phyloP scores from a whole-genome alignment of 1,140 invertebrate genomes.

The Conopomorpha cramerella region DNA sequence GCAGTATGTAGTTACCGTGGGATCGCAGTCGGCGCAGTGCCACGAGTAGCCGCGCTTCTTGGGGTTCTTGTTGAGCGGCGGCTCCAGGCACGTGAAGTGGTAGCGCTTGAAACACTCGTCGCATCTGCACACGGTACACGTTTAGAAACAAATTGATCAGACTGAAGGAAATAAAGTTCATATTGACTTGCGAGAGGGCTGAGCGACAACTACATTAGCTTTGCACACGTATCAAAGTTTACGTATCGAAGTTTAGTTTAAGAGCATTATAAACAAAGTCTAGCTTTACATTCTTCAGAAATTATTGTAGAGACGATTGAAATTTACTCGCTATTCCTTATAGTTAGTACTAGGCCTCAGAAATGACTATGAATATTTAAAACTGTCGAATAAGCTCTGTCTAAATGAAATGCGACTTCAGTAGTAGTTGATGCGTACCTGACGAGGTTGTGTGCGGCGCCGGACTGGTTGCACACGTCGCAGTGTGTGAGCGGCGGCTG shows the following conservation, averaged over 20 bases:
- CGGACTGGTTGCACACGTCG: slow-evolving; percentile 67
- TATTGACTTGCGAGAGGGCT: too few species aligned
- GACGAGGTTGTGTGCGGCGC: slow-evolving; percentile 69
- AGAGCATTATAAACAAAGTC: too few species aligned
- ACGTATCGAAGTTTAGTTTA: too few species aligned
- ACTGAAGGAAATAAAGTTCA: too few species aligned
- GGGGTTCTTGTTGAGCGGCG: slow-evolving; percentile 90
- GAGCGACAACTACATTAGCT: background rate
- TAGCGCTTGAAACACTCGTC: slow-evolving; percentile 90
- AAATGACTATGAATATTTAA: background rate
- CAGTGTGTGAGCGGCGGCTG: slow-evolving; percentile 51
- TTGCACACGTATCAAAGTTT: too few species aligned
- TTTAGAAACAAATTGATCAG: too few species aligned
- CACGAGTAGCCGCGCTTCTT: slow-evolving; percentile 92
- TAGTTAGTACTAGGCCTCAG: background rate
- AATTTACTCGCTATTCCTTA: background rate
- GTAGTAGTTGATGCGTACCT: slow-evolving; percentile 62
- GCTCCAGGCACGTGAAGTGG: slow-evolving; percentile 90
- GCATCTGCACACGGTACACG: too few species aligned
- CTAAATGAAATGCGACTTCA: background rate
- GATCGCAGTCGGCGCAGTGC: slow-evolving; percentile 95
- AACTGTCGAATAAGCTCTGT: background rate
- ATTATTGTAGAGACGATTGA: background rate
- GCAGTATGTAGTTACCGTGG: slow-evolving; percentile 69
- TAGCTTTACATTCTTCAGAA: background rate